phyloP scores from a whole-genome alignment of 2,113 vertebrate genomes.

The Piaya cayana region DNA sequence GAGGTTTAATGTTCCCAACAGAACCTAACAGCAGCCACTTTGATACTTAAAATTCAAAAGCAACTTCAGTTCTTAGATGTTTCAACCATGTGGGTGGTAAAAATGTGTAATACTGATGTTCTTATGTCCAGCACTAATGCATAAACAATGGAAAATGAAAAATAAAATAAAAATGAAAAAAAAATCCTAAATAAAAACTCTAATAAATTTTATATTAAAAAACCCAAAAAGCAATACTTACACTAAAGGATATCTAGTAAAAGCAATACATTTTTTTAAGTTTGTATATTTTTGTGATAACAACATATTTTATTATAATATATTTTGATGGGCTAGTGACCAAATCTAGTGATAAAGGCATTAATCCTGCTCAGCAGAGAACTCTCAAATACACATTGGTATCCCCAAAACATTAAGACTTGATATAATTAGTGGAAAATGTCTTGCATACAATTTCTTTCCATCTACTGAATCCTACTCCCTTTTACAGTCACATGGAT shows the following conservation, averaged over 20 bases:
- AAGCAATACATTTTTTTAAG: not conserved
- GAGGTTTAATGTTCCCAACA: not conserved
- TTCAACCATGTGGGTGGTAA: rapidly evolving
- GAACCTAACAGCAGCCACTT: not conserved
- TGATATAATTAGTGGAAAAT: not conserved
- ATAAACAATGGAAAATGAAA: not conserved
- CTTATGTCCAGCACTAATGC: not conserved
- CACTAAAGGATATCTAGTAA: not conserved
- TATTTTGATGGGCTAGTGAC: not conserved
- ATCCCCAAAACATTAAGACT: not conserved
- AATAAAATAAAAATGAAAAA: not conserved
- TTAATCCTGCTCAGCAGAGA: not conserved
- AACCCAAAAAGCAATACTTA: not conserved
- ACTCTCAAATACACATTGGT: not conserved
- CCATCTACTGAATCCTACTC: not conserved
- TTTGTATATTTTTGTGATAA: not conserved
- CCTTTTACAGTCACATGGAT: not conserved
- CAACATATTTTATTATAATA: not conserved
- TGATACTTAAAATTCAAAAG: not conserved
- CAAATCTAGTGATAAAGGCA: not conserved
- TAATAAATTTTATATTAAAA: not conserved
- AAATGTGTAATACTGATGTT: not conserved
- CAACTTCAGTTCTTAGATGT: not conserved
- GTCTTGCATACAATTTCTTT: not conserved
- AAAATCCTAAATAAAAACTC: not conserved